Base-by-base conservation (phyloP, 64 coral and sea anemone genomes). In the Dendrophyllia cribrosa region DNA sequence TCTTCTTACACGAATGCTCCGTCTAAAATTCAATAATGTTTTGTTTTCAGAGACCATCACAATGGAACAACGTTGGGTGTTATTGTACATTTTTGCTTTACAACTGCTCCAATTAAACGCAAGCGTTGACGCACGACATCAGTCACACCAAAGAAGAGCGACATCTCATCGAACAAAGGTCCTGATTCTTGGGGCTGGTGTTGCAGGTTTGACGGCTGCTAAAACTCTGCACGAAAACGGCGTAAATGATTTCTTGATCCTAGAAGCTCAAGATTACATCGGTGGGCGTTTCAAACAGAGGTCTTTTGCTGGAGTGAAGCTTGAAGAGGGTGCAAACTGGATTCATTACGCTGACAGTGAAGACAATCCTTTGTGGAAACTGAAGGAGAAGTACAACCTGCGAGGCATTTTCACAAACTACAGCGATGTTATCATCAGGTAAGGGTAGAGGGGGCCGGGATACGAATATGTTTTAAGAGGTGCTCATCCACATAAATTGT, bases 241-340 rank as follows among this genome's bases (percentile, higher is more conserved):
- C 21, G 16, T 92, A 12, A 14, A 86, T 12, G 80, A 92, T 58
- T 92, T 92, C 47, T 74, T 92, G 13, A 92, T 92, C 58, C 90
- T 86, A 3, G 90, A 92, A 14, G 90, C 79, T 4, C 79, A 86
- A 65, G 70, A 76, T 51, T 67, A 86, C 50, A 68, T 92, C 14
- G 90, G 90, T 16, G 90, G 90, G 47, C 76, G 90, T 49, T 92
- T 92, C 46, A 92, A 92, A 58, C 90, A 92, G 56, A 55, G 14
- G 24, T 71, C 71, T 14, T 79, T 93, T 24, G n/a, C 46, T 6
- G 91, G 84, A 56, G 55, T 81, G 17, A 79, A 78, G 7, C 72
- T 93, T 49, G 91, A 93, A 81, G 91, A 93, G 60, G 91, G 91
- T 12, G 91, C 91, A 7, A 93, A 93, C 44, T 93, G 91, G 91